Evolutionary conservation across 2,797 vertebrate species (phyloP).

Genomic region (Pogoniulus pusillus): DNA sequence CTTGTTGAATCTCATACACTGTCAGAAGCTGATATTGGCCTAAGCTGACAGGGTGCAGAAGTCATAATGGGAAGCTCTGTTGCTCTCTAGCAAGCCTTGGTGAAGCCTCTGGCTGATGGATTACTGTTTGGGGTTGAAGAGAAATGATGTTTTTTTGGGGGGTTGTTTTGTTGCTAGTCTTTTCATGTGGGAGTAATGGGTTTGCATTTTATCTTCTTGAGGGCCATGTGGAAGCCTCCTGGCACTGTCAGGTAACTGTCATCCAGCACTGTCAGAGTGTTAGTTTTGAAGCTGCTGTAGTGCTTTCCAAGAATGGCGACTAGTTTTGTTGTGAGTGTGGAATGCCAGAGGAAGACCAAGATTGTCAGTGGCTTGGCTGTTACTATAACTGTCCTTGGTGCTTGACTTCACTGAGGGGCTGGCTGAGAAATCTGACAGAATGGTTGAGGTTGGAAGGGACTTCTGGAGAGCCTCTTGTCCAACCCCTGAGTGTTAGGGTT

Average conservation of each 20-base stretch:
- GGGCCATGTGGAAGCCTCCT: background rate
- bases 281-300: background rate
- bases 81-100: background rate
- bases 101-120: background rate
- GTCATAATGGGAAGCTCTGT: background rate
- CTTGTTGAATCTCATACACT: accelerated
- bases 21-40: background rate
- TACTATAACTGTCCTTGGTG: background rate
- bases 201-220: background rate
- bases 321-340: background rate
- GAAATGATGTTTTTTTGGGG: background rate
- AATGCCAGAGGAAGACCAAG: background rate
- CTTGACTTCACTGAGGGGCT: background rate
- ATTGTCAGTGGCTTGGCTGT: background rate
- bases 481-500: accelerated
- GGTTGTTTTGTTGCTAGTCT: background rate
- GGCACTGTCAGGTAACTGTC: background rate
- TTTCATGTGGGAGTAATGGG: accelerated
- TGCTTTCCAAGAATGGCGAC: background rate
- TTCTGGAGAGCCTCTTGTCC: background rate
- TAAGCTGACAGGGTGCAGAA: background rate
- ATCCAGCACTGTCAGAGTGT: background rate
- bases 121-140: background rate
- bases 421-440: background rate
- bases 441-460: background rate